Evolutionary conservation across 2,888 invertebrate species (phyloP).

Genomic region (Melipona bicolor): DNA sequence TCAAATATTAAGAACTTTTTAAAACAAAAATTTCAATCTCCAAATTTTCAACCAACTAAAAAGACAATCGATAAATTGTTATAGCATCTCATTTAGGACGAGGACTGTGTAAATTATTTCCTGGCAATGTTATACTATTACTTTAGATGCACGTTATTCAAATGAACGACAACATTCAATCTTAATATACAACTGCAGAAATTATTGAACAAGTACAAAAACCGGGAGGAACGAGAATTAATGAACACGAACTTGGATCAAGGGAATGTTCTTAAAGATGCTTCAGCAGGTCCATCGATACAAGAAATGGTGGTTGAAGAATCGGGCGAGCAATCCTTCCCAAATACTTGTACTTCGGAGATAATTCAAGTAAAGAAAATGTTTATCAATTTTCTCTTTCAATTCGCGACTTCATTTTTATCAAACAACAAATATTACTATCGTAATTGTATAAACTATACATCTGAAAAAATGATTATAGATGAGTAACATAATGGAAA

Average conservation of each 20-base stretch:
- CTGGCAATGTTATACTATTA: background rate
- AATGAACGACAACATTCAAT: background rate
- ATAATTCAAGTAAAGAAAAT: conserved; percentile 34
- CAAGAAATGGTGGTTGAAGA: background rate
- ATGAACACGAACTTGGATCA: conserved; percentile 52
- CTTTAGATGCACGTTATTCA: background rate
- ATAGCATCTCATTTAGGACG: background rate
- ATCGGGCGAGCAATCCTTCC: background rate
- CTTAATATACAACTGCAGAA: conserved; percentile 20
- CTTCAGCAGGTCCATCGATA: conserved; percentile 33
- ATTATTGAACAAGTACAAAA: conserved; percentile 44
- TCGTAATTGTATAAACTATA: background rate
- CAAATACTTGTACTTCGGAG: conserved; percentile 35
- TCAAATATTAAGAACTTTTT: background rate
- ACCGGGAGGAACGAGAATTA: conserved; percentile 45
- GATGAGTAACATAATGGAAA: background rate
- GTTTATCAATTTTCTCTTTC: background rate
- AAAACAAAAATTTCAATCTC: background rate
- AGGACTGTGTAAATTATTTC: background rate
- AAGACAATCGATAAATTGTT: background rate
- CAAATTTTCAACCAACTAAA: background rate
- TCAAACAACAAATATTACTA: too few relatives aligned
- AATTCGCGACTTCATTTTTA: background rate
- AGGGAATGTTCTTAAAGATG: conserved; percentile 48
- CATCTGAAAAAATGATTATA: background rate